phyloP scores from a whole-genome alignment of 2,888 invertebrate genomes.

The Horisme vitalbata region DNA sequence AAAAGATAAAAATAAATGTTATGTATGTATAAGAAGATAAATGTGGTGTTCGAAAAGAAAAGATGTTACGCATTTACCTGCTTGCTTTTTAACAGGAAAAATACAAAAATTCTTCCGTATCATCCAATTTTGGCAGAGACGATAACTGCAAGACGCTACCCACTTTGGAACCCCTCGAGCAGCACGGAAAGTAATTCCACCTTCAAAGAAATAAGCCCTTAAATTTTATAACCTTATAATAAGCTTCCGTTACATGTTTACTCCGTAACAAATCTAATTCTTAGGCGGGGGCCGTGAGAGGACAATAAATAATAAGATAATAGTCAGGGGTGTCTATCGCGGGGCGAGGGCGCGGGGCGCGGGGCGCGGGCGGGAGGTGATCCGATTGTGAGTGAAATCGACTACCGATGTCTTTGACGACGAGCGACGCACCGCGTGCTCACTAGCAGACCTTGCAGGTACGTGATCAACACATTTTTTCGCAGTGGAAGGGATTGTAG shows the following conservation, averaged over 20 bases:
- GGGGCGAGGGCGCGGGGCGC: too few species aligned
- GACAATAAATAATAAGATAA: constrained; percentile 65
- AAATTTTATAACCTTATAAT: constrained; percentile 35
- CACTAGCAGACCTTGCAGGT: too few species aligned
- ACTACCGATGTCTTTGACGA: background rate
- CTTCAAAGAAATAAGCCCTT: constrained; percentile 30
- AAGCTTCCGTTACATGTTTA: constrained; percentile 35
- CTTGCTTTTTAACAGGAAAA: too few species aligned
- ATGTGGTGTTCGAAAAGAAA: too few species aligned
- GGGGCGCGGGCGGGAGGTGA: too few species aligned
- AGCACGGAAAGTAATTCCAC: constrained; percentile 10
- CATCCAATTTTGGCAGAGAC: too few species aligned
- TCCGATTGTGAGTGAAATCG: constrained; percentile 1
- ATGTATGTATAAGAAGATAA: too few species aligned
- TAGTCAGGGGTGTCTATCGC: constrained; percentile 25
- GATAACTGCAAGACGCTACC: too few species aligned
- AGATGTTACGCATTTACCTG: too few species aligned
- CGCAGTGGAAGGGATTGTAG: background rate
- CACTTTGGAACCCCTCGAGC: too few species aligned
- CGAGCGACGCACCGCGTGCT: background rate
- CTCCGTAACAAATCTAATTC: constrained; percentile 26
- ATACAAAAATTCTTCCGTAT: too few species aligned
- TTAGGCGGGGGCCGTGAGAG: constrained; percentile 24
- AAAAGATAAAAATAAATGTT: too few species aligned
- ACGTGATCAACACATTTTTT: background rate